phyloP scores from a whole-genome alignment of 2,797 vertebrate species.

The Psittacula echo region DNA sequence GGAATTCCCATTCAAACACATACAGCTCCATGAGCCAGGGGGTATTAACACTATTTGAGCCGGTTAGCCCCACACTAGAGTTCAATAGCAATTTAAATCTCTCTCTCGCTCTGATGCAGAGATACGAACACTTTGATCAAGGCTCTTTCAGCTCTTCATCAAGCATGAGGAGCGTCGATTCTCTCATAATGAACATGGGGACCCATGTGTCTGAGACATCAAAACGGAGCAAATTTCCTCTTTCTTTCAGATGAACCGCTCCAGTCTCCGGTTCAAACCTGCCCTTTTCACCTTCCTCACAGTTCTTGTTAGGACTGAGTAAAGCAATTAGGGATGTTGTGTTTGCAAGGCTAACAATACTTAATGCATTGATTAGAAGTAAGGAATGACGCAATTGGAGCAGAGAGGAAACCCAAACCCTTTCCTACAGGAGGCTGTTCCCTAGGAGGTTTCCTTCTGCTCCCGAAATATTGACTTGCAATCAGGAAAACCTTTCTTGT shows the following conservation, averaged over 20 bases:
- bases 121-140: background rate
- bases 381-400: background rate
- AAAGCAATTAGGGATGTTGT: background rate
- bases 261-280: background rate
- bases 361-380: background rate
- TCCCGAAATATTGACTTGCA: background rate
- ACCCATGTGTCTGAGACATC: background rate
- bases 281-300: background rate
- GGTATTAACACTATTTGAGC: background rate
- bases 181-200: background rate
- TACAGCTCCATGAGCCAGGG: background rate
- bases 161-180: background rate
- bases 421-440: background rate
- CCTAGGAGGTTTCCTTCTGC: constrained; percentile 21
- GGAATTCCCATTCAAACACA: background rate
- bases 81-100: background rate
- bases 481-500: background rate
- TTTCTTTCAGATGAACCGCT: background rate
- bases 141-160: background rate
- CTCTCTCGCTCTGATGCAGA: background rate
- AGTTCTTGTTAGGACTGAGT: background rate
- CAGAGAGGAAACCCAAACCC: background rate
- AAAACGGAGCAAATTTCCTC: background rate
- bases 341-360: background rate
- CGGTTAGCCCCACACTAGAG: background rate